Evolutionary conservation across 1,140 invertebrate genomes (phyloP), one percentile per base, ranked within the genome.

Genomic region (Drosophila navojoa): DNA sequence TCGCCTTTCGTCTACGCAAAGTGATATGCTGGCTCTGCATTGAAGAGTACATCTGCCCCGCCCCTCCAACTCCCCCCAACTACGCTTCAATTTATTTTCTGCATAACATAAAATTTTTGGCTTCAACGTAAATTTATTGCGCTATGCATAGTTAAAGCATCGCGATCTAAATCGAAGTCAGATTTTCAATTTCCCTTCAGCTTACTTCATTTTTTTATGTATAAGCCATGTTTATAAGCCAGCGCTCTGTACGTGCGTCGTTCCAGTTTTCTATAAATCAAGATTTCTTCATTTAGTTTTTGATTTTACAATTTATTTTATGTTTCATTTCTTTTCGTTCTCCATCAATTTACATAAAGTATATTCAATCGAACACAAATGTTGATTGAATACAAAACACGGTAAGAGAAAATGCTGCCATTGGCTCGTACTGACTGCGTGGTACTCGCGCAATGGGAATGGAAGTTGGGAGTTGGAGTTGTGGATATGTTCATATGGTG

Each of bases 1-100:
- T 80, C 82, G 82, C 82, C 82, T 87, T 74, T 77, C 79, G 84
- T 86, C 82, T 87, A 86, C 82, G 72, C 68, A 71, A 81, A 81
- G 75, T 85, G 77, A 79, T 85, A 80, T 85, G 81, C 69, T 70
- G 76, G 38, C 60, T 61, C 62, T 32, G 45, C 59, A 57, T 64
- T 57, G 55, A 44, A 40, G 15, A 2, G 6, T 32, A 29, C 27
- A 29, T 29, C 27, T 29, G 0, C 27, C n/a, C 47, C 42, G 54
- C 64, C 59, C 19, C n/a, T 11, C 47, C 54, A 11, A 4, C 4
- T 38, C 27, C 63, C 57, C 42, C 71, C 54, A 50, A 61, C 67
- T 71, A 50, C 74, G 72, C 79, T 84, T 87, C 84, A 89, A 87
- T 87, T 87, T 87, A 75, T 89, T 87, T 85, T 87, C 50, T 66